A percentile compares a stretch with the other conserved stretches of the same genome.
Conservation (phyloP, 2,888 invertebrate genomes). For the Hyles lineata region DNA sequence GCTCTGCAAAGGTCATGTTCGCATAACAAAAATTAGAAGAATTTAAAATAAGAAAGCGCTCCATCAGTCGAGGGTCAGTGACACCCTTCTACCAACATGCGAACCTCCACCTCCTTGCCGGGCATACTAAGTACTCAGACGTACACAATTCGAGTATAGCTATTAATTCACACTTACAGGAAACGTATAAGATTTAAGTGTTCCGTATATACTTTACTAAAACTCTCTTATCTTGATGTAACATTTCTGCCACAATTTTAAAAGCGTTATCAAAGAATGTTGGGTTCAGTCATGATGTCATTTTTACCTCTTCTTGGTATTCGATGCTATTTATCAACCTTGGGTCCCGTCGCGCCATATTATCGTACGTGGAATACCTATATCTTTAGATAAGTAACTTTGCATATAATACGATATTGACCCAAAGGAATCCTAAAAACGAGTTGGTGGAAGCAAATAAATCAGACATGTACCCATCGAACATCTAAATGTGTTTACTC, state of each 20-base stretch:
- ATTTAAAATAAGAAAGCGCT: slow-evolving; percentile 34
- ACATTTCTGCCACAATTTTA: not conserved
- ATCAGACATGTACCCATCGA: slow-evolving; percentile 37
- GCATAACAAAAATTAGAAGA: slow-evolving; percentile 7
- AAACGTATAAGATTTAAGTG: not conserved
- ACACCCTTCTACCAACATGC: slow-evolving; percentile 34
- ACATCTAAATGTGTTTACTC: slow-evolving; percentile 40
- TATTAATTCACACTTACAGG: not conserved
- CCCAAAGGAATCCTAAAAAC: slow-evolving; percentile 10
- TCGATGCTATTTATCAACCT: not conserved
- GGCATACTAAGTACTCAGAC: slow-evolving; percentile 12
- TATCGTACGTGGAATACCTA: not conserved
- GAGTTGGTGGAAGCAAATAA: slow-evolving; percentile 32
- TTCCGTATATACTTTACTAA: not conserved
- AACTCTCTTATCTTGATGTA: not conserved
- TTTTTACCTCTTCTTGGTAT: not conserved
- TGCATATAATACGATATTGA: not conserved
- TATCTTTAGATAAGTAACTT: not conserved
- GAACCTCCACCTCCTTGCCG: slow-evolving; percentile 24
- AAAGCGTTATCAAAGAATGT: too few relatives aligned
- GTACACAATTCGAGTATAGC: not conserved
- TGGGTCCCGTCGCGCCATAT: not conserved
- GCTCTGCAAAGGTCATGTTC: not conserved
- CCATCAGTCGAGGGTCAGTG: slow-evolving; percentile 42
- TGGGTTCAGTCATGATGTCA: not conserved